These are phyloP conservation scores for Epicampocera succincta DNA, from an alignment of 2,888 invertebrate genomes.

Conservation along the genomic window DNA sequence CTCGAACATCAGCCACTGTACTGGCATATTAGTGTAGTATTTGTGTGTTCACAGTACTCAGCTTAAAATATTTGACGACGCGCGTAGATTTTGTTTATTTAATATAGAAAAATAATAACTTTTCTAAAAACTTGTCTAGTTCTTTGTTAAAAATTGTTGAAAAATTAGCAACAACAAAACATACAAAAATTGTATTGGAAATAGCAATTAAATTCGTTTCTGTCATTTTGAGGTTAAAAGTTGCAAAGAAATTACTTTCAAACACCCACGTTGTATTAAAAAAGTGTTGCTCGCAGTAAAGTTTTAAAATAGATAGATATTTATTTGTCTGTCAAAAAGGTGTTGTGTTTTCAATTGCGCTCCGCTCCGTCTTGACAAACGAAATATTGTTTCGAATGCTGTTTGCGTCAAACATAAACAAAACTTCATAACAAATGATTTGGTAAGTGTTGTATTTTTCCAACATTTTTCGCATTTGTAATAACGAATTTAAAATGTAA, in stretches of 20 bases:
- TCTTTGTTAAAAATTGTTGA: slow-evolving; percentile 18
- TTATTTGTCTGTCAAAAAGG: slow-evolving; percentile 13
- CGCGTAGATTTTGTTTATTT: slow-evolving; percentile 64
- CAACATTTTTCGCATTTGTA: slow-evolving; percentile 10
- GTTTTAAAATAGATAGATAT: slow-evolving; percentile 8
- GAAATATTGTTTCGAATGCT: slow-evolving; percentile 44
- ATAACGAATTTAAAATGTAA: neutral
- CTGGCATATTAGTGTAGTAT: slow-evolving; percentile 76
- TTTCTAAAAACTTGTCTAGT: slow-evolving; percentile 29
- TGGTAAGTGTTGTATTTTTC: slow-evolving; percentile 55
- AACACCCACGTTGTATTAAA: slow-evolving; percentile 47
- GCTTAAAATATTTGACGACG: slow-evolving; percentile 71
- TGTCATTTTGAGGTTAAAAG: slow-evolving; percentile 4
- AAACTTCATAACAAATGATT: slow-evolving; percentile 66
- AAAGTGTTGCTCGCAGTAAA: slow-evolving; percentile 17
- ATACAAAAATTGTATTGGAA: no score
- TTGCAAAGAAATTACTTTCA: neutral
- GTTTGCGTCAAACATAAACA: slow-evolving; percentile 37
- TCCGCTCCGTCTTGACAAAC: slow-evolving; percentile 11
- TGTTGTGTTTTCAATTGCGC: slow-evolving; percentile 19
- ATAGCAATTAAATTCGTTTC: slow-evolving; percentile 42
- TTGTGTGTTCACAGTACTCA: slow-evolving; percentile 77
- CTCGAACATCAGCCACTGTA: slow-evolving; percentile 74
- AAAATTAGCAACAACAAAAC: slow-evolving; percentile 36
- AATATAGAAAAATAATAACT: slow-evolving; percentile 26